Conservation (phyloP, 1,140 invertebrate genomes). For the Neodiprion pinetum region DNA sequence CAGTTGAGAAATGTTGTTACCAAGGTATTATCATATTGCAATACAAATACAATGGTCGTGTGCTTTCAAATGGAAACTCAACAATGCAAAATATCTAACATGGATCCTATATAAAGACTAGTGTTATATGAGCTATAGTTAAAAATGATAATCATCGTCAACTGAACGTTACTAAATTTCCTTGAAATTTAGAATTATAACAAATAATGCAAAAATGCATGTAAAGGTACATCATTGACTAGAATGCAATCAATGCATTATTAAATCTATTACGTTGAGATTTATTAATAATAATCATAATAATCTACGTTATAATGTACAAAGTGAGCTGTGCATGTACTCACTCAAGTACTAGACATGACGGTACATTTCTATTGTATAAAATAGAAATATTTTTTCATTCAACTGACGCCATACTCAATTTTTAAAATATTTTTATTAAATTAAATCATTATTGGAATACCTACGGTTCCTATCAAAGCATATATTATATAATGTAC, state of each 20-base stretch:
- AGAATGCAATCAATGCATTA: slow-evolving; percentile 3
- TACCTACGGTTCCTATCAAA: slow-evolving; percentile 8
- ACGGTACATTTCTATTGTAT: background rate
- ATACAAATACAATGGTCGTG: too few relatives aligned
- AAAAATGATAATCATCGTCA: slow-evolving; percentile 13
- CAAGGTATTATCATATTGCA: too few relatives aligned
- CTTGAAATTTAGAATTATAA: background rate
- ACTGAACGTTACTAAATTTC: slow-evolving; percentile 8
- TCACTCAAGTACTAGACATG: background rate
- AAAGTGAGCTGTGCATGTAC: slow-evolving; percentile 4
- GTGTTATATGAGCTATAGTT: background rate
- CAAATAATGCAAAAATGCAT: slow-evolving; percentile 6
- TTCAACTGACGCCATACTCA: background rate
- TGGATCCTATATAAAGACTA: background rate
- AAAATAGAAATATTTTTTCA: slow-evolving; percentile 12
- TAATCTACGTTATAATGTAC: slow-evolving; percentile 3
- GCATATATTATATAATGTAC: slow-evolving; percentile 17
- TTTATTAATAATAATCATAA: background rate
- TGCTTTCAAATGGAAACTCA: too few relatives aligned
- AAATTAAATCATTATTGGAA: background rate
- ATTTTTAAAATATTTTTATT: background rate
- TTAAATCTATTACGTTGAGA: background rate
- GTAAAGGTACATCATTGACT: slow-evolving; percentile 7
- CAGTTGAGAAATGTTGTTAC: too few relatives aligned
- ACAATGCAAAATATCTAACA: too few relatives aligned